Evolutionary conservation across 2,888 invertebrate genomes (phyloP).

Genomic region (Chesias legatella): DNA sequence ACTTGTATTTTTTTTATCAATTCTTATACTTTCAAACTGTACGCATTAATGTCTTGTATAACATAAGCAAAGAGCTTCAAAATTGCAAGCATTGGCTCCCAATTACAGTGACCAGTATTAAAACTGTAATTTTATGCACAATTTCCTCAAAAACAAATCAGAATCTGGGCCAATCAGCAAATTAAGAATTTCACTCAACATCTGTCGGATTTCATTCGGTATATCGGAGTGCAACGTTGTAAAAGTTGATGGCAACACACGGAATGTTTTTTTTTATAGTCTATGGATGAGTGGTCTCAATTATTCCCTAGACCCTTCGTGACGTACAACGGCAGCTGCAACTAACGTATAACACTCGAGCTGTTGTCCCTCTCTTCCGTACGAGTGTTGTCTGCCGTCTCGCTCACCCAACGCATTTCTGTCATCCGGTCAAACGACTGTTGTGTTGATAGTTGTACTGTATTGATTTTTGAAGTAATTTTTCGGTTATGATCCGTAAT

Average conservation of each 20-base stretch:
- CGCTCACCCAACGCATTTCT: conserved; percentile 56
- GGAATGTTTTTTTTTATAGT: conserved; percentile 48
- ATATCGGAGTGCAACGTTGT: conserved; percentile 19
- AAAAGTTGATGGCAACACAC: conserved; percentile 41
- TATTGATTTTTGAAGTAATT: conserved; percentile 54
- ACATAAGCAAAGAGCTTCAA: not conserved
- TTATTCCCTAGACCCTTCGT: conserved; percentile 66
- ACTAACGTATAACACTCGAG: conserved; percentile 62
- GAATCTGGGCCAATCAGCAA: conserved; percentile 26
- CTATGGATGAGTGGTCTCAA: conserved; percentile 66
- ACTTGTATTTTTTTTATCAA: too few species aligned
- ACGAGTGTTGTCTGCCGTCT: conserved; percentile 35
- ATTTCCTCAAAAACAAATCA: conserved; percentile 12
- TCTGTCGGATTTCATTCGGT: conserved; percentile 13
- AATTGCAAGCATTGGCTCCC: not conserved
- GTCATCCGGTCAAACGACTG: conserved; percentile 62
- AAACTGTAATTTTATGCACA: conserved; percentile 18
- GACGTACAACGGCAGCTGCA: conserved; percentile 76
- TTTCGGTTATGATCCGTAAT: conserved; percentile 24
- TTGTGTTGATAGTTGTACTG: conserved; percentile 48
- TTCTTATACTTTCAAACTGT: too few species aligned
- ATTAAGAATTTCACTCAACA: conserved; percentile 18
- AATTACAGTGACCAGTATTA: conserved; percentile 3
- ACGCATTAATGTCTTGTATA: too few species aligned
- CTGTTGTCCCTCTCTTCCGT: conserved; percentile 49